Conservation (phyloP, 1,140 invertebrate species). For the Himalopsyche phryganea region DNA sequence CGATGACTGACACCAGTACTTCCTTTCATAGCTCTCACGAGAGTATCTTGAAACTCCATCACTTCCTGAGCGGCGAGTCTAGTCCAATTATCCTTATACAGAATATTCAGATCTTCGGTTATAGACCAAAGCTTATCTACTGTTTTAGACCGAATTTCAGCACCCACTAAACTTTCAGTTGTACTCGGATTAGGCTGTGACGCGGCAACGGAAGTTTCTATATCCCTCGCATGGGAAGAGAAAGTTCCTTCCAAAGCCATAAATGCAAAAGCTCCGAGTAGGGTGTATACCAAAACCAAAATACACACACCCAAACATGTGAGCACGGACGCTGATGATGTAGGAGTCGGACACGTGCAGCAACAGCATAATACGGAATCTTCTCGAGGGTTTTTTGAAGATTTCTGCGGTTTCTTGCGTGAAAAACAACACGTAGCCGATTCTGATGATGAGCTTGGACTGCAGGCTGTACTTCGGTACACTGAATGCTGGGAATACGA, state of each 20-base stretch:
- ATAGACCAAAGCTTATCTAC: conserved; percentile 88
- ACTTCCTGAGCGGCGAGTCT: conserved; percentile 77
- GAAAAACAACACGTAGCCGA: conserved; percentile 30
- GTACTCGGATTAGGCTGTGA: conserved; percentile 58
- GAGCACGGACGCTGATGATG: conserved; percentile 42
- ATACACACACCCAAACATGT: conserved; percentile 69
- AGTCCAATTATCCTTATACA: conserved; percentile 95
- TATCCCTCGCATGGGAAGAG: conserved; percentile 31
- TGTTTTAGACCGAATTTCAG: conserved; percentile 56
- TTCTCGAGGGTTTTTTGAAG: conserved; percentile 16
- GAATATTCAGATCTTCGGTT: conserved; percentile 88
- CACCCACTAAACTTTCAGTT: conserved; percentile 42
- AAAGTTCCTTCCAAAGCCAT: conserved; percentile 77
- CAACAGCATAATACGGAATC: conserved; percentile 30
- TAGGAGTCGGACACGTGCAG: conserved; percentile 29
- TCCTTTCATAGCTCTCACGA: conserved; percentile 45
- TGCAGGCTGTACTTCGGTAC: conserved; percentile 21
- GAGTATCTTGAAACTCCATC: conserved; percentile 73
- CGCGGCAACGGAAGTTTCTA: conserved; percentile 57
- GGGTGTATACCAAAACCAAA: conserved; percentile 84
- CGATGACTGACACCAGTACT: conserved; percentile 32
- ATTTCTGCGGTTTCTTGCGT: conserved; percentile 12
- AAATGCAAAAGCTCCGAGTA: conserved; percentile 89
- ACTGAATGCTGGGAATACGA: conserved; percentile 27
- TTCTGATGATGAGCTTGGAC: conserved; percentile 8